These are phyloP conservation scores for Eolophus roseicapilla DNA, from an alignment of 2,113 vertebrate genomes.

Conservation along the genomic window DNA sequence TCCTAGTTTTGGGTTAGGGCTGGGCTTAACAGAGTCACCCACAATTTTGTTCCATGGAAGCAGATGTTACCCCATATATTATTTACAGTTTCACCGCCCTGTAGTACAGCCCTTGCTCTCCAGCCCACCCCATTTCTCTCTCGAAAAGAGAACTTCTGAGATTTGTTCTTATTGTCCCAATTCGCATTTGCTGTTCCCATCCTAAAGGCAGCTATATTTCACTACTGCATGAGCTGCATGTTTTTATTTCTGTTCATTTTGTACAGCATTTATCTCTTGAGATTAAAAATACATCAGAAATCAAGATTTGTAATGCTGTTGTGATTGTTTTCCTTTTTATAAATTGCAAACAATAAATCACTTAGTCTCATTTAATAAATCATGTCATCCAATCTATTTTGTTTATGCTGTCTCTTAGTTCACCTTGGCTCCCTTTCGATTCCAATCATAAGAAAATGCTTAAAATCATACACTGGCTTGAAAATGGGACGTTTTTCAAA, in stretches of 20 bases:
- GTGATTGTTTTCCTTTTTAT: neutral
- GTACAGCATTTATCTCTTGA: neutral
- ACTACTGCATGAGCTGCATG: neutral
- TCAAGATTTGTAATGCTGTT: neutral
- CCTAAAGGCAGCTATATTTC: neutral
- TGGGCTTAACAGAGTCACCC: neutral
- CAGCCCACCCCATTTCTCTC: neutral
- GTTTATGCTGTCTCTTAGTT: neutral
- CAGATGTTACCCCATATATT: neutral
- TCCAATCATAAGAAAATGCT: neutral
- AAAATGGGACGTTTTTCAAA: neutral
- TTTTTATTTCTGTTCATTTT: neutral
- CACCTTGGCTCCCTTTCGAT: neutral
- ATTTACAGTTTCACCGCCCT: neutral
- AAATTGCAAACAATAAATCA: neutral
- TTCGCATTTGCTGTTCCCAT: neutral
- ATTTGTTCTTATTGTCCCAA: neutral
- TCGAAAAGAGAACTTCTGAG: neutral
- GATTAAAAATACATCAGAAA: neutral
- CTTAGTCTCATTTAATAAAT: neutral
- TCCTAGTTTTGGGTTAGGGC: neutral
- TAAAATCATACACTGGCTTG: neutral
- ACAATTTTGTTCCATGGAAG: neutral
- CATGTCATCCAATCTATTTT: neutral
- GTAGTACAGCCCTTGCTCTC: neutral